Evolutionary conservation across 2,888 invertebrate species (phyloP).

Genomic region (Chydorus sphaericus): DNA sequence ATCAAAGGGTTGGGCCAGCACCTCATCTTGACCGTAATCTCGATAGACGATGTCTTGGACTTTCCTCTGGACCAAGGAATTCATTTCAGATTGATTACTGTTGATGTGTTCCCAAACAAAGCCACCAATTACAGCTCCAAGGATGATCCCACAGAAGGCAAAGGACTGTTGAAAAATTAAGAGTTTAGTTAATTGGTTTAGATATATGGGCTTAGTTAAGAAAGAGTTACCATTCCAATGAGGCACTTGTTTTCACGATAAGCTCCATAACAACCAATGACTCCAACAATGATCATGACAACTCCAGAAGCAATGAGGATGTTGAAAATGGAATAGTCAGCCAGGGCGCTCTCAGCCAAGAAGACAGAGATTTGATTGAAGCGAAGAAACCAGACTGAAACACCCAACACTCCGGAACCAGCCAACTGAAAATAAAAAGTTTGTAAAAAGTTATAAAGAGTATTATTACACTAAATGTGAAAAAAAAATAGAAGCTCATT

Average conservation of each 20-base stretch:
- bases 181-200: constrained; percentile 17
- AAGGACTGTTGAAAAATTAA: constrained; percentile 49
- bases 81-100: constrained; percentile 47
- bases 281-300: constrained; percentile 57
- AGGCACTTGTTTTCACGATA: constrained; percentile 60
- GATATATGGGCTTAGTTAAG: too few relatives aligned
- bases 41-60: constrained; percentile 46
- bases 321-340: constrained; percentile 52
- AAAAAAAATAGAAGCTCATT: too few relatives aligned
- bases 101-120: too few relatives aligned
- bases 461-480: too few relatives aligned
- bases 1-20: constrained; percentile 44
- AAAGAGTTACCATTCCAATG: constrained; percentile 53
- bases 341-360: constrained; percentile 53
- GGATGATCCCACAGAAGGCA: constrained; percentile 54
- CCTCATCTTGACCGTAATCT: constrained; percentile 39
- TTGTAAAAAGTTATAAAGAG: neutral
- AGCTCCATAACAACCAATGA: constrained; percentile 71
- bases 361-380: too few relatives aligned
- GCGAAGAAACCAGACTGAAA: constrained; percentile 63
- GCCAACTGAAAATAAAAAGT: constrained; percentile 41
- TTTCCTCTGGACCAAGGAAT: constrained; percentile 44
- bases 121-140: constrained; percentile 63
- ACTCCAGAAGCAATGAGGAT: constrained; percentile 55
- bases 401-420: constrained; percentile 49